Percentiles rank a stretch among this genome's conserved stretches.
These are phyloP conservation scores for Oceanodroma tethys DNA, from an alignment of 2,113 vertebrate species.

Conservation along the genomic window DNA sequence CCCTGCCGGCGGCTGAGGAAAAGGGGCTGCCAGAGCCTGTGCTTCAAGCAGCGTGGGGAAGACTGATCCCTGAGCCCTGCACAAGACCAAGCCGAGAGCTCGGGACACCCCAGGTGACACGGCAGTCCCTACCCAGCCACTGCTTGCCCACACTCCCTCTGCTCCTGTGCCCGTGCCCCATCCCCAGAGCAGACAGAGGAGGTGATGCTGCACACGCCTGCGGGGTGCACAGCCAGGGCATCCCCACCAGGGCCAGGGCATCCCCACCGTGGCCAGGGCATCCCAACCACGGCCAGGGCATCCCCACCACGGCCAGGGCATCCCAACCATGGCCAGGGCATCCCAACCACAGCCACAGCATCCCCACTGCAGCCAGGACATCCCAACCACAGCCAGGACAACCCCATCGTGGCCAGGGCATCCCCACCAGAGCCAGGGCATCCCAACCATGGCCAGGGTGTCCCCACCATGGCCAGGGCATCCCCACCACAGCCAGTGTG, in stretches of 20 bases:
- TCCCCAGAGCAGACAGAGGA: neutral
- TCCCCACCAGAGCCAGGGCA: too few relatives aligned
- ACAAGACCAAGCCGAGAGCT: neutral
- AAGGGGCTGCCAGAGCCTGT: neutral
- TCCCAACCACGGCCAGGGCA: fast-evolving
- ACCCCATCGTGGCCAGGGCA: neutral
- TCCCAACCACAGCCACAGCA: fast-evolving
- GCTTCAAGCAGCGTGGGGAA: neutral
- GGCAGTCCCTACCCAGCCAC: neutral
- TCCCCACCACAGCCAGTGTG: fast-evolving
- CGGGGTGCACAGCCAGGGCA: neutral
- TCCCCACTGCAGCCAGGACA: fast-evolving
- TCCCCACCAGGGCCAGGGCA: fast-evolving
- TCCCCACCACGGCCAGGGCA: fast-evolving
- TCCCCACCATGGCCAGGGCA: fast-evolving
- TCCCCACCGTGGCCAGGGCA: neutral
- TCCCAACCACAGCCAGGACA: fast-evolving
- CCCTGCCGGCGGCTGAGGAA: neutral
- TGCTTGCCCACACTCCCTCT: neutral
- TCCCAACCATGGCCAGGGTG: fast-evolving
- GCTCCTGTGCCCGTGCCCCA: neutral
- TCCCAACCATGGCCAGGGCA: fast-evolving
- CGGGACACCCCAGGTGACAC: neutral
- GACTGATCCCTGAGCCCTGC: neutral
- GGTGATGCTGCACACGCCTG: neutral